phyloP scores from a whole-genome alignment of 1,140 invertebrate genomes.

The Carcinoscorpius rotundicauda region DNA sequence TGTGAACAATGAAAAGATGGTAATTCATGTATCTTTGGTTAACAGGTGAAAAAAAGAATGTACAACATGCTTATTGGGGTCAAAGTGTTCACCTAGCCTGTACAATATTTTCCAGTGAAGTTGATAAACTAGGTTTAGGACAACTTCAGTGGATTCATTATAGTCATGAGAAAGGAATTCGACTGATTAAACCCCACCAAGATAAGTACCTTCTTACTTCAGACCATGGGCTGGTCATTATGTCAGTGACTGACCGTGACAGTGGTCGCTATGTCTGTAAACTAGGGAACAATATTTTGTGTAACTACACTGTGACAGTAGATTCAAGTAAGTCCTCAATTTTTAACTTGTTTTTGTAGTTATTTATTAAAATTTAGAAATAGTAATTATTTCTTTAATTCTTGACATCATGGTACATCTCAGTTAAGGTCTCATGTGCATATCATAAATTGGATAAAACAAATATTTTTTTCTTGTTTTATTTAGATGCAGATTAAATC shows the following conservation, averaged over 20 bases:
- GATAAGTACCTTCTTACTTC: constrained; percentile 88
- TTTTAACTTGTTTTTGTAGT: neutral
- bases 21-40: neutral
- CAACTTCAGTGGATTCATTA: constrained; percentile 50
- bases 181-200: constrained; percentile 32
- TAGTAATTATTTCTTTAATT: neutral
- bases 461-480: constrained; percentile 1
- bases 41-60: constrained; percentile 54
- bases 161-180: constrained; percentile 64
- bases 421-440: neutral
- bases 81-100: constrained; percentile 86
- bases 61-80: constrained; percentile 72
- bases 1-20: too few species aligned
- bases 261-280: constrained; percentile 82
- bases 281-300: constrained; percentile 63
- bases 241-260: constrained; percentile 74
- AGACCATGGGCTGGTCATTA: constrained; percentile 77
- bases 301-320: constrained; percentile 83
- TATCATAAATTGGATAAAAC: neutral
- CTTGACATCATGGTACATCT: too few species aligned
- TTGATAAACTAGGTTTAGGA: constrained; percentile 18
- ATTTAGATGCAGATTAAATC: neutral
- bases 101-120: constrained; percentile 68
- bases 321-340: constrained; percentile 44
- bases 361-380: neutral